phyloP scores from a whole-genome alignment of 2,888 invertebrate genomes.

The Pollenia angustigena region DNA sequence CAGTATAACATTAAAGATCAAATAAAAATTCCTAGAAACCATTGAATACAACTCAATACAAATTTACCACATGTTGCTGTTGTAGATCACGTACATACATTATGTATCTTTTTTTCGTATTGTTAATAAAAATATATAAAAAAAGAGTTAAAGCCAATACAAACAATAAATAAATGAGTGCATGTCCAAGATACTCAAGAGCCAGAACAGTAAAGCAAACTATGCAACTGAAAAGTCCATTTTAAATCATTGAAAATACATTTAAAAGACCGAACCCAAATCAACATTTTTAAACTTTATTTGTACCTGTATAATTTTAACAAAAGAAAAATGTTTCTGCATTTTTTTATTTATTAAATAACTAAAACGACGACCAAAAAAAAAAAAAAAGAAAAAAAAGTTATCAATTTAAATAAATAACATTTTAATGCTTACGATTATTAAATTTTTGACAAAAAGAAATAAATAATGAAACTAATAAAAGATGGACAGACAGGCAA shows the following conservation, averaged over 20 bases:
- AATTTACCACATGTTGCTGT: constrained; percentile 19
- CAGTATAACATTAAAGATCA: constrained; percentile 10
- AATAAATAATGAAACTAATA: constrained; percentile 17
- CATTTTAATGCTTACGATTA: constrained; percentile 47
- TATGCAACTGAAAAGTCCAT: neutral
- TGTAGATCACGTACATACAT: constrained; percentile 50
- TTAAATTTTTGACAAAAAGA: constrained; percentile 23
- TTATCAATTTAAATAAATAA: constrained; percentile 46
- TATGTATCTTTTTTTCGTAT: constrained; percentile 8
- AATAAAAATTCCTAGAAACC: constrained; percentile 47
- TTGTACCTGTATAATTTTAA: constrained; percentile 18
- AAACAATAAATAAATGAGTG: neutral
- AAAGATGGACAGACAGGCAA: constrained; percentile 3
- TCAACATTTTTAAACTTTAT: neutral
- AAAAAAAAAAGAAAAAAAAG: neutral
- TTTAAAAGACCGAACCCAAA: neutral
- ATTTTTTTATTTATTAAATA: constrained; percentile 2
- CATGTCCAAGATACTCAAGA: constrained; percentile 5
- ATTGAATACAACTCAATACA: constrained; percentile 36
- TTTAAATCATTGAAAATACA: neutral
- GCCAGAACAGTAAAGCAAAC: constrained; percentile 1
- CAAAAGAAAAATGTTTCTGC: constrained; percentile 26
- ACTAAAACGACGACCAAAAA: neutral
- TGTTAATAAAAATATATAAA: constrained; percentile 10
- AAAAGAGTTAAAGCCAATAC: constrained; percentile 9